Evolutionary conservation across 2,113 vertebrate species (phyloP).

Genomic region (Dryoscopus gambensis): DNA sequence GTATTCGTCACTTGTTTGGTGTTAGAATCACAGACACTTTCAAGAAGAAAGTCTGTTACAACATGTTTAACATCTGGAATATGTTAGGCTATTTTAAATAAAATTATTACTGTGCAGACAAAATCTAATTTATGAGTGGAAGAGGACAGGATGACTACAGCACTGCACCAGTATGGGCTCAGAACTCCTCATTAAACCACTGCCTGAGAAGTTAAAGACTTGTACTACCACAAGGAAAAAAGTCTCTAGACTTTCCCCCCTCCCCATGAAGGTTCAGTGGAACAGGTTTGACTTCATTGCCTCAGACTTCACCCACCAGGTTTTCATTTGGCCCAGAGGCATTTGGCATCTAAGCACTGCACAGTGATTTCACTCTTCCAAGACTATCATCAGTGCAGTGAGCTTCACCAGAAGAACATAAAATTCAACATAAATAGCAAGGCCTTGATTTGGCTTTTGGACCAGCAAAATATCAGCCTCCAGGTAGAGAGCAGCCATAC

Average conservation of each 20-base stretch:
- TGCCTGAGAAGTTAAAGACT: neutral
- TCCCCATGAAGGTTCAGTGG: neutral
- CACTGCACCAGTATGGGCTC: neutral
- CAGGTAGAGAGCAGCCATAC: neutral
- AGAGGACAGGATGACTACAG: neutral
- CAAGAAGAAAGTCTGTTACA: slow-evolving; percentile 19
- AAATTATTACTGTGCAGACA: neutral
- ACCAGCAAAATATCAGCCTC: neutral
- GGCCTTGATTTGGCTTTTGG: neutral
- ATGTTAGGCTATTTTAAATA: neutral
- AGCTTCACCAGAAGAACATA: neutral
- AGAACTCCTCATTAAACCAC: neutral
- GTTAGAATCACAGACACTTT: neutral
- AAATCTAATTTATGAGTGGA: neutral
- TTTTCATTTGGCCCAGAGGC: neutral
- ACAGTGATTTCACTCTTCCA: neutral
- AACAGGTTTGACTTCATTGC: slow-evolving; percentile 45
- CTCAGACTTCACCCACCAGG: neutral
- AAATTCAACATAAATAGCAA: neutral
- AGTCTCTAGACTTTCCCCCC: neutral
- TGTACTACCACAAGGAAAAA: neutral
- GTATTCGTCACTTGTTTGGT: neutral
- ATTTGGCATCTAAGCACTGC: neutral
- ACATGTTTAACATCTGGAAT: neutral
- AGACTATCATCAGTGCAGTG: neutral